A percentile compares a stretch with the other conserved stretches of the same genome.
Evolutionary conservation across 1,140 invertebrate species (phyloP).

Genomic region (Oedothorax gibbosus): DNA sequence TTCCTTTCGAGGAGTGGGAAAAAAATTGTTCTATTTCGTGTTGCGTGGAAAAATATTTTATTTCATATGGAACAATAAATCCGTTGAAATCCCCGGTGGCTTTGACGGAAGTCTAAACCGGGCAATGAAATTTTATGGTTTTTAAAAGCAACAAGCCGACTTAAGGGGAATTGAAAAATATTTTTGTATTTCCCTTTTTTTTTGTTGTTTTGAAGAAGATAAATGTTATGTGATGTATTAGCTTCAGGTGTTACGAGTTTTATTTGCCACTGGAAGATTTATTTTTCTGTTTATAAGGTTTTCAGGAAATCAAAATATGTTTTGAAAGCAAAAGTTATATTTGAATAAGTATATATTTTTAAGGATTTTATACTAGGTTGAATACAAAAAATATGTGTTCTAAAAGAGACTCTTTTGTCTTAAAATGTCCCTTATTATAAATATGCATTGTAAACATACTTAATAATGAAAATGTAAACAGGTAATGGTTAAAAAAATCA

Average conservation of each 20-base stretch:
- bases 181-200: neutral
- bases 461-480: too few relatives aligned
- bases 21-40: slow-evolving; percentile 33
- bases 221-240: slow-evolving; percentile 22
- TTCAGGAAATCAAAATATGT: too few relatives aligned
- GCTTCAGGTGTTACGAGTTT: neutral
- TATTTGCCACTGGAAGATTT: slow-evolving; percentile 3
- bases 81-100: slow-evolving; percentile 29
- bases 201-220: neutral
- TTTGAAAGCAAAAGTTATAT: too few relatives aligned
- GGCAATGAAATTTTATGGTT: slow-evolving; percentile 53
- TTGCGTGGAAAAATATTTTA: slow-evolving; percentile 16
- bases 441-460: too few relatives aligned
- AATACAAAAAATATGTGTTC: too few relatives aligned
- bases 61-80: slow-evolving; percentile 50
- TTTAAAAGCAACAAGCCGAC: slow-evolving; percentile 41
- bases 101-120: slow-evolving; percentile 41
- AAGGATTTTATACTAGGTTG: too few relatives aligned
- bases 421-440: too few relatives aligned
- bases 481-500: too few relatives aligned
- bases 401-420: too few relatives aligned
- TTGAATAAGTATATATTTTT: too few relatives aligned
- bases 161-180: neutral
- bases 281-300: too few relatives aligned
- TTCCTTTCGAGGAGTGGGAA: slow-evolving; percentile 10